Evolutionary conservation across 2,888 invertebrate genomes (phyloP).

Genomic region (Dichetophora obliterata): DNA sequence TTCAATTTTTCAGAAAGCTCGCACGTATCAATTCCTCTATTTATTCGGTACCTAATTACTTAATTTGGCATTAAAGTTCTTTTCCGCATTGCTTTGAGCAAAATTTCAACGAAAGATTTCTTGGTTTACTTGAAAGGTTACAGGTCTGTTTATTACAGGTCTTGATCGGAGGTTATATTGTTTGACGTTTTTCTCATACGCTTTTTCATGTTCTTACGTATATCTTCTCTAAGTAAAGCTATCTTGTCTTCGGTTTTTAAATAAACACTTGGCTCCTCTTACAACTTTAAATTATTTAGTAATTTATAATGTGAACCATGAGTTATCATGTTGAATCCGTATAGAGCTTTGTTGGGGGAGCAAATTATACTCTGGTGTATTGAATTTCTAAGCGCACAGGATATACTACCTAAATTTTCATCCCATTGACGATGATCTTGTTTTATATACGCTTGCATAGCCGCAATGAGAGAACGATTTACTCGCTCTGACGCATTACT

Average conservation of each 20-base stretch:
- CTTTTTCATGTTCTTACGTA: background rate
- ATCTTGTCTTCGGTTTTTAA: background rate
- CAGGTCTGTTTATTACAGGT: background rate
- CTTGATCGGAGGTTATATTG: constrained; percentile 3
- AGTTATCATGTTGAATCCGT: constrained; percentile 15
- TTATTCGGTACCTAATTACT: no score
- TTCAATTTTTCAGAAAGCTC: no score
- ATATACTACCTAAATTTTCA: background rate
- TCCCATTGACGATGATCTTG: constrained; percentile 36
- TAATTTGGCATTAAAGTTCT: no score
- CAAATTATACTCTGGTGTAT: background rate
- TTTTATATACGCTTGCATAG: constrained; percentile 46
- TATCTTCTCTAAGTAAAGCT: background rate
- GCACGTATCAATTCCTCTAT: no score
- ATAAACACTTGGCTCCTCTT: background rate
- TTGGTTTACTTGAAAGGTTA: no score
- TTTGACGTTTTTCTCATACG: background rate
- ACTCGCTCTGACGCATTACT: constrained; percentile 58
- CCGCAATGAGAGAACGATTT: constrained; percentile 56
- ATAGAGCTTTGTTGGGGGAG: constrained; percentile 7
- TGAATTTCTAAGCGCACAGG: constrained; percentile 3
- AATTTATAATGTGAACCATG: background rate
- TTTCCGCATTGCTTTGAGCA: no score
- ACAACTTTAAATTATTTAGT: background rate
- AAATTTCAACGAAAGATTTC: no score